Evolutionary conservation across 2,888 invertebrate genomes (phyloP).

Genomic region (Crematogaster levior): DNA sequence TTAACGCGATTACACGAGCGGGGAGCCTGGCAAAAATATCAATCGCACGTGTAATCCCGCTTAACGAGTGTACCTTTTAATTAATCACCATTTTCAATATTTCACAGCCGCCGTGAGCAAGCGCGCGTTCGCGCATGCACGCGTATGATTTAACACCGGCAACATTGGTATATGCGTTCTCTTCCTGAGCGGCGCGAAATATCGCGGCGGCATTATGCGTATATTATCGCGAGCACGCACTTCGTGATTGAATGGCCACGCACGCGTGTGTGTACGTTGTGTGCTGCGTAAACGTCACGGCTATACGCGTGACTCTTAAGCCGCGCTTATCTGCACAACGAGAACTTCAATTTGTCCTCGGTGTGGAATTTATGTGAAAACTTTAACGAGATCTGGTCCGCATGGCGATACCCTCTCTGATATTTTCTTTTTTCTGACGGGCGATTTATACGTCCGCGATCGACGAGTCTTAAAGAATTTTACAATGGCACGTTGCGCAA

Average conservation of each 20-base stretch:
- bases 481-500: conserved; percentile 23
- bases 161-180: conserved; percentile 37
- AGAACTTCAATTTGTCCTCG: conserved; percentile 52
- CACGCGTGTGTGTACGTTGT: not conserved
- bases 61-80: conserved; percentile 82
- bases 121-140: not conserved
- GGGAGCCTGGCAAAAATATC: conserved; percentile 78
- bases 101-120: conserved; percentile 64
- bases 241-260: conserved; percentile 42
- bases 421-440: not conserved
- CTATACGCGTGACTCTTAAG: conserved; percentile 50
- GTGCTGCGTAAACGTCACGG: conserved; percentile 37
- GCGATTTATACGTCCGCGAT: conserved; percentile 30
- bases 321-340: conserved; percentile 50
- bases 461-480: conserved; percentile 4
- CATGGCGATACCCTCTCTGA: not conserved
- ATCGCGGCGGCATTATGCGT: conserved; percentile 54
- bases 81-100: conserved; percentile 81
- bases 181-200: conserved; percentile 50
- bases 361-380: conserved; percentile 41
- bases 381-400: conserved; percentile 40
- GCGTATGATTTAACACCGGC: conserved; percentile 53
- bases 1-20: conserved; percentile 80
- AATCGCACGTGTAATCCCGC: conserved; percentile 82
- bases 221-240: conserved; percentile 58